Base-by-base conservation (phyloP, 2,797 vertebrate species). In the Babyrousa celebensis region DNA sequence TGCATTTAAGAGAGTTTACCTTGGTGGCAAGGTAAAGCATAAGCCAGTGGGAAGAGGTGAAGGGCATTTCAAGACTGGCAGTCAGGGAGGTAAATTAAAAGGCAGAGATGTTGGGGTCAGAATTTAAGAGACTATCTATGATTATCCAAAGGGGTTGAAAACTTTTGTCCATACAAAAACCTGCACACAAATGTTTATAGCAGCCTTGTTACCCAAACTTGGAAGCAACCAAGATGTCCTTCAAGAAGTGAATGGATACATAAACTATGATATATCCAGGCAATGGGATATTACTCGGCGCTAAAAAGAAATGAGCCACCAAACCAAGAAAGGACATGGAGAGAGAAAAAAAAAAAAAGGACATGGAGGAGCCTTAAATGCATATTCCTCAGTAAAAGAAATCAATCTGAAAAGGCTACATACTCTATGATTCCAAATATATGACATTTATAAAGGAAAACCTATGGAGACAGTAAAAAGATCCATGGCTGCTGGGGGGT, bases 231-330 rank as follows among this genome's bases (percentile, higher is more conserved):
- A 70, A 48, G 27, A 52, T 52, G 40, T 29, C 17, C 36, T 60
- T 48, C 54, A 89, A 10, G 15, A 85, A 36, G 16, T 67, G 48
- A 72, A 58, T 36, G 48, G 62, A 32, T 77, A 85, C 56, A 54
- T 78, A 54, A 43, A n/a, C 25, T 62, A 18, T 71, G 16, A 32
- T 43, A 72, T 9, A 43, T 36, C 23, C 8, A 77, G 27, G 17
- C 27, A 52, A 72, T 89, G 17, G 72, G 75, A 48, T 70, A 70
- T 74, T 67, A 80, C 58, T 83, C 78, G 58, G 21, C 48, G 74
- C 58, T 80, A 58, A 95, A 56, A 91, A 60, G 36, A 74, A 91
- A 80, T 67, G 65, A 86, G 15, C 58, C 72, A 32, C 67, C 5
- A 8, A 36, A n/a, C 23, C 10, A 82, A 4, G 23, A 82, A 60